Percentiles rank a stretch among this genome's conserved stretches.
Evolutionary conservation across 2,113 vertebrate genomes (phyloP).

Genomic region (Rostratula benghalensis): DNA sequence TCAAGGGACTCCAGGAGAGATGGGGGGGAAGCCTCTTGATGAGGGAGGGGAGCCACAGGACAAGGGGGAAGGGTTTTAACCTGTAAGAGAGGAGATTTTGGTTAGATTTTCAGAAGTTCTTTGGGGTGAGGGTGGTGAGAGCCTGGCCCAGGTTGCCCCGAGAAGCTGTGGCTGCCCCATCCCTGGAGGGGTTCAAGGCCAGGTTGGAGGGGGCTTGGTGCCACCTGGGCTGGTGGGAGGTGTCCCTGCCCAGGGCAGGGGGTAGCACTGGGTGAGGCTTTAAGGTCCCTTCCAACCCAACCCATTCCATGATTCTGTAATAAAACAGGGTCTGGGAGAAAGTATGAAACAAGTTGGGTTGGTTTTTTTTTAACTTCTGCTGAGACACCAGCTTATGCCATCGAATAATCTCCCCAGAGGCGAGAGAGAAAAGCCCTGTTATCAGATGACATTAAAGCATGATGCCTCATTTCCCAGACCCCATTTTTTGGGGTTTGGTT

Average conservation of each 20-base stretch:
- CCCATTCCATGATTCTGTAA: not conserved
- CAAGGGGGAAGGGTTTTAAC: too few species aligned
- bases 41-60: too few species aligned
- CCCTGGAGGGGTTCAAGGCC: not conserved
- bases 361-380: not conserved
- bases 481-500: too few species aligned
- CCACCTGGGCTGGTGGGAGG: not conserved
- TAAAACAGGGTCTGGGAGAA: not conserved
- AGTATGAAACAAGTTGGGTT: too few species aligned
- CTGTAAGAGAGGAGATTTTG: too few species aligned
- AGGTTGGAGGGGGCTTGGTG: not conserved
- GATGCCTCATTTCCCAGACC: not conserved
- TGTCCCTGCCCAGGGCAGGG: not conserved
- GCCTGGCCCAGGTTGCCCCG: too few species aligned
- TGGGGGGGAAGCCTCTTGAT: not conserved
- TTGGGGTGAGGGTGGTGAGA: too few species aligned
- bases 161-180: not conserved
- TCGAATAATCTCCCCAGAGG: not conserved
- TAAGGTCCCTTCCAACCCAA: not conserved
- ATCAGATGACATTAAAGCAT: not conserved
- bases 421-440: fast-evolving
- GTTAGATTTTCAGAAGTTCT: too few species aligned
- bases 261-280: too few species aligned
- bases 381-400: fast-evolving
- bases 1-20: not conserved